These are phyloP conservation scores for Heliconius eleuchia DNA, from an alignment of 1,140 invertebrate species.

Conservation along the genomic window DNA sequence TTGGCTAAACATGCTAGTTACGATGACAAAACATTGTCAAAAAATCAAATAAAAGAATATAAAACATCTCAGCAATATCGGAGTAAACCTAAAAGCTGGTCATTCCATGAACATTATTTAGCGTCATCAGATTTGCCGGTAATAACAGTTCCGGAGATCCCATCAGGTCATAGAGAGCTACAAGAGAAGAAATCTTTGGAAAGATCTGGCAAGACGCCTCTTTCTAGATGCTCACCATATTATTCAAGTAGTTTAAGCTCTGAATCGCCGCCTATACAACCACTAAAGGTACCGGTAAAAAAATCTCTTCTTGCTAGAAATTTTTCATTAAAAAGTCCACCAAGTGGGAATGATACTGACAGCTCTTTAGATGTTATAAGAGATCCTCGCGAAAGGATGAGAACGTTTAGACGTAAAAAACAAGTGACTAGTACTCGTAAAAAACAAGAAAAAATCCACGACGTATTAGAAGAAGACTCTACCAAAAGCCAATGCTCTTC, in stretches of 20 bases:
- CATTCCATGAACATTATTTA: conserved; percentile 84
- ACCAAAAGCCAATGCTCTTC: conserved; percentile 79
- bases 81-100: conserved; percentile 82
- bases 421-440: conserved; percentile 82
- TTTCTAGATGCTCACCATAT: conserved; percentile 86
- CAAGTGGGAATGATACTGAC: conserved; percentile 86
- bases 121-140: conserved; percentile 73
- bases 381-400: conserved; percentile 82
- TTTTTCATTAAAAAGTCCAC: conserved; percentile 83
- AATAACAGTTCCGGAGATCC: conserved; percentile 72
- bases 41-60: conserved; percentile 84
- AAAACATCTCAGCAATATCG: conserved; percentile 82
- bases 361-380: conserved; percentile 85
- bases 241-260: conserved; percentile 87
- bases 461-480: conserved; percentile 80
- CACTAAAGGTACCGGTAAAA: conserved; percentile 82
- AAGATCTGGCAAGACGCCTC: conserved; percentile 73
- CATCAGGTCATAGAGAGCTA: conserved; percentile 66
- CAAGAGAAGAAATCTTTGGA: conserved; percentile 75
- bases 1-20: conserved; percentile 84
- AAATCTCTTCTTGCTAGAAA: conserved; percentile 79
- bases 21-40: conserved; percentile 83
- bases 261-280: conserved; percentile 84
- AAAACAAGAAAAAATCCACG: conserved; percentile 81
- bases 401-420: conserved; percentile 84